Evolutionary conservation across 2,113 vertebrate species (phyloP), one percentile per base, ranked within the genome.

Genomic region (Polyodon spathula): DNA sequence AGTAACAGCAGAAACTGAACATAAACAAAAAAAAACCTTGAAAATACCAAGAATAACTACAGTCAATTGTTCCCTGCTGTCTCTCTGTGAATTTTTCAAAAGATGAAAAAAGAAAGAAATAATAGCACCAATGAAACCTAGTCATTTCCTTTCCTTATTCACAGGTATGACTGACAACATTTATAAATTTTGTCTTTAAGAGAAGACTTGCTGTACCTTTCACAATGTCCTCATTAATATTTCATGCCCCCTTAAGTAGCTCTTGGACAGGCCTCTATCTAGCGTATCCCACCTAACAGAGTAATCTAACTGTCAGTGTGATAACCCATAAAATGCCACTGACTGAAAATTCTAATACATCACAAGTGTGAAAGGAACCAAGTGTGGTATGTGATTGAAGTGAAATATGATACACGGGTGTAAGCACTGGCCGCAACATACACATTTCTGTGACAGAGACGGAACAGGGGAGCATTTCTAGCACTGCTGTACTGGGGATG

Each of bases 141-240:
- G 53, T 63, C 59, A 52, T 60, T 40, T 51, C 48, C 9, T 7
- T 46, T 59, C 56, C 43, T 51, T 56, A 63, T 48, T 60, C 58
- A 68, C 61, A 60, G 52, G 58, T 63, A 42, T 63, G 62, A 68
- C 52, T 57, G 61, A 59, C 44, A 16, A 42, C 61, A 56, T 46
- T 52, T 60, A 60, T 64, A 54, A 55, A 58, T 55, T 43, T 53
- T 50, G 37, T 56, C 51, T 58, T 54, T 59, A 60, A 60, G 66
- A n/a, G 51, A 51, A 40, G 60, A 27, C 58, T 54, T 11, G 27
- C 50, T 39, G 43, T 56, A 52, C 52, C 40, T n/a, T 63, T 54
- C 53, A 42, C 58, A 41, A 40, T 16, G 66, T 38, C 53, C 66
- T 63, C 66, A 57, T 68, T 58, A 63, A 68, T 63, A 57, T 60